Conservation (phyloP, 2,888 invertebrate genomes). For the Tinea trinotella region DNA sequence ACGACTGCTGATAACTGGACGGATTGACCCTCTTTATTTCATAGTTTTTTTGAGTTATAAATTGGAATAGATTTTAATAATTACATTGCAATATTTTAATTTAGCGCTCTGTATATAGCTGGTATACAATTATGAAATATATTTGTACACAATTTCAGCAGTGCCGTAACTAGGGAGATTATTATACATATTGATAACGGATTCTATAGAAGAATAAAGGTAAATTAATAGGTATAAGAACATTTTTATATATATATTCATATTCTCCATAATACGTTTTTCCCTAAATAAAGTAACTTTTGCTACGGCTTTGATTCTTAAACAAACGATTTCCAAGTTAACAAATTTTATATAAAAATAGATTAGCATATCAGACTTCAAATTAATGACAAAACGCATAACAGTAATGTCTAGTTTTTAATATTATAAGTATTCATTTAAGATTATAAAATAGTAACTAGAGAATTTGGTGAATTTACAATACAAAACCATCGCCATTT, state of each 20-base stretch:
- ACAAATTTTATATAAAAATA: not conserved
- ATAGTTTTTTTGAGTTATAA: no score
- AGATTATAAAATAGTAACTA: conserved; percentile 64
- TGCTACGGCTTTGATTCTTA: not conserved
- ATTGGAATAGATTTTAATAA: not conserved
- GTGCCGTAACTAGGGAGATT: not conserved
- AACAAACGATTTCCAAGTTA: not conserved
- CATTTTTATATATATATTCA: no score
- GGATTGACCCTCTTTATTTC: no score
- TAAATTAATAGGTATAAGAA: no score
- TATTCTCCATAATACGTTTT: no score
- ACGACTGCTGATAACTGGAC: no score
- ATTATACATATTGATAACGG: no score
- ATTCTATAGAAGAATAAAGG: no score
- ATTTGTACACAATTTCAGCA: not conserved
- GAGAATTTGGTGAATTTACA: conserved; percentile 60
- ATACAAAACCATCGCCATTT: conserved; percentile 37
- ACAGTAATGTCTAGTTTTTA: conserved; percentile 1
- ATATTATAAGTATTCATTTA: not conserved
- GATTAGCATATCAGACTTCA: conserved; percentile 59
- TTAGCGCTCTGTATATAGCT: not conserved
- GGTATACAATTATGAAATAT: not conserved
- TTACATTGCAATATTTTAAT: not conserved
- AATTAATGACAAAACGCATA: conserved; percentile 29
- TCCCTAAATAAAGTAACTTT: not conserved